Evolutionary conservation across 2,888 invertebrate species (phyloP).

Genomic region (Euzophera pinguis): DNA sequence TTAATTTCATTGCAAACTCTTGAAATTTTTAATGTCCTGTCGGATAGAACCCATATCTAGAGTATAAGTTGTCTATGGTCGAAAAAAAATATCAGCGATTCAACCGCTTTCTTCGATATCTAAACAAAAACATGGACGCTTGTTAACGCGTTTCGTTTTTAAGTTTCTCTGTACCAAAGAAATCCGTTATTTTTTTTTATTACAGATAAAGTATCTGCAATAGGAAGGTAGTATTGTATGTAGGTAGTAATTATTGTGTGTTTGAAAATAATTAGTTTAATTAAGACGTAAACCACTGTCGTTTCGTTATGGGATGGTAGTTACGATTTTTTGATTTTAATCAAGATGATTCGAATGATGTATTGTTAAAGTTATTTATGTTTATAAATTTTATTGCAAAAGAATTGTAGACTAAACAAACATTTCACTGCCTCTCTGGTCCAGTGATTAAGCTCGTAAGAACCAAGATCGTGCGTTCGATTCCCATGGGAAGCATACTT

Average conservation of each 20-base stretch:
- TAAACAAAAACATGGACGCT: slow-evolving; percentile 9
- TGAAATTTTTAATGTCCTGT: too few species aligned
- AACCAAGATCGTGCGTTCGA: too few species aligned
- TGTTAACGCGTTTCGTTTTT: slow-evolving; percentile 3
- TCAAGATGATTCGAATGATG: not conserved
- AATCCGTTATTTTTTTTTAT: not conserved
- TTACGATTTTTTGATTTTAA: slow-evolving; percentile 6
- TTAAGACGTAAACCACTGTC: slow-evolving; percentile 33
- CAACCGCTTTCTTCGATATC: slow-evolving; percentile 6
- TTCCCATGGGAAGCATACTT: too few species aligned
- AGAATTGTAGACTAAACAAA: too few species aligned
- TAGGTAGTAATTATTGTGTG: slow-evolving; percentile 15
- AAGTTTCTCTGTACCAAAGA: slow-evolving; percentile 1
- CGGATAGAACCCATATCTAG: too few species aligned
- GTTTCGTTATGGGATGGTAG: slow-evolving; percentile 16
- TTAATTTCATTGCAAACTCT: too few species aligned
- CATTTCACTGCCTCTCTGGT: too few species aligned
- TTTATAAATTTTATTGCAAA: too few species aligned
- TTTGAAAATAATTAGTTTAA: slow-evolving; percentile 32
- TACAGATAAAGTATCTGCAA: slow-evolving; percentile 1
- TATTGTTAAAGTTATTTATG: too few species aligned
- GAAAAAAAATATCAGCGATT: slow-evolving; percentile 5
- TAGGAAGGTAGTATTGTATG: slow-evolving; percentile 20
- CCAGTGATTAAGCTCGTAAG: too few species aligned
- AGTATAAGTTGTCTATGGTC: not conserved